Conservation (phyloP, 1,140 invertebrate genomes). For the Sycophila sp. region DNA sequence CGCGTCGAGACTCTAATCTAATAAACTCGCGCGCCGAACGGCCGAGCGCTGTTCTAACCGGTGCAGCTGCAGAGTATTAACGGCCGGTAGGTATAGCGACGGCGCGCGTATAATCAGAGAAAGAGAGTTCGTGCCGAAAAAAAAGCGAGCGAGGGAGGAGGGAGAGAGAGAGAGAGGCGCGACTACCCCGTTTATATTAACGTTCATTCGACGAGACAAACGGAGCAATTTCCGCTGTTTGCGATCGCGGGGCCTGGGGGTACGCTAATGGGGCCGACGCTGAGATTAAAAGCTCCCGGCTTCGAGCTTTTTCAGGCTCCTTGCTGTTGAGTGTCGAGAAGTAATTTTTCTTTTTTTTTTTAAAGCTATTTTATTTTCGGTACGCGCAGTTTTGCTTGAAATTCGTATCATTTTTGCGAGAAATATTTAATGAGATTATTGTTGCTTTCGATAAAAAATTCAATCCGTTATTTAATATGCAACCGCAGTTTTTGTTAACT, state of each 20-base stretch:
- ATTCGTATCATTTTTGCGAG: too few relatives aligned
- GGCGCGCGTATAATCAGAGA: background rate
- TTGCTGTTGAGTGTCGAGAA: background rate
- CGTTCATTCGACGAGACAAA: slow-evolving; percentile 10
- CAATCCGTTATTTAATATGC: too few relatives aligned
- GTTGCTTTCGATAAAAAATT: too few relatives aligned
- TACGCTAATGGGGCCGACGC: background rate
- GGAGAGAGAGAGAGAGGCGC: too few relatives aligned
- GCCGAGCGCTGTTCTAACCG: background rate
- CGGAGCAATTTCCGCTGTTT: slow-evolving; percentile 8
- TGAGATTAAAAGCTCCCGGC: slow-evolving; percentile 14
- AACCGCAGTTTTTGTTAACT: too few relatives aligned
- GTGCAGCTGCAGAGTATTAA: background rate
- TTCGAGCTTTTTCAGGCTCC: background rate
- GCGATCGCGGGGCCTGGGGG: background rate
- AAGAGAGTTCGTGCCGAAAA: background rate
- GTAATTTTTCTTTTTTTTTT: background rate
- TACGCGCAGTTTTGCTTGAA: too few relatives aligned
- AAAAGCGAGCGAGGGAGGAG: too few relatives aligned
- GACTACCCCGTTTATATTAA: slow-evolving; percentile 11
- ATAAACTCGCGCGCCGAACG: background rate
- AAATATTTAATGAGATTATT: too few relatives aligned
- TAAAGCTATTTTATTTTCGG: too few relatives aligned
- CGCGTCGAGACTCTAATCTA: too few relatives aligned
- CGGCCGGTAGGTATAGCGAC: background rate